Percentiles rank a stretch among this genome's conserved stretches.
Conservation (phyloP, 2,797 vertebrate species). For the Oceanodroma leucorhoa region DNA sequence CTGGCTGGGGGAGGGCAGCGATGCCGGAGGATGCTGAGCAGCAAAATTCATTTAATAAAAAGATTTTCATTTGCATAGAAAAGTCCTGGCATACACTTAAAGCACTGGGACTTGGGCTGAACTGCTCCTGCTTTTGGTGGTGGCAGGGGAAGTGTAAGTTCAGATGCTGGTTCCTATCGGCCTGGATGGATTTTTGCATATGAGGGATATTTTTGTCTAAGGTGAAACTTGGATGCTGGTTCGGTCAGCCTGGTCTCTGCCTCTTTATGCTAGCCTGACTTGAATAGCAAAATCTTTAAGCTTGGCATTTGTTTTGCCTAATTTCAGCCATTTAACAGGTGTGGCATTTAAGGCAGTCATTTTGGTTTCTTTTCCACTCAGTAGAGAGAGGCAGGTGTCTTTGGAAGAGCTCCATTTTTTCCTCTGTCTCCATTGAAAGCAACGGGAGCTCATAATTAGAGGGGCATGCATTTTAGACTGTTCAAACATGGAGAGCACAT, state of each 20-base stretch:
- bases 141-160: neutral
- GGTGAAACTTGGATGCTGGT: neutral
- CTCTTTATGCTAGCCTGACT: neutral
- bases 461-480: neutral
- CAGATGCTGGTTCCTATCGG: neutral
- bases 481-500: neutral
- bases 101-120: neutral
- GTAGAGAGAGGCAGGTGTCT: neutral
- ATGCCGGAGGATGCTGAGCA: neutral
- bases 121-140: neutral
- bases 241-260: neutral
- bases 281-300: neutral
- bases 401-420: neutral
- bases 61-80: neutral
- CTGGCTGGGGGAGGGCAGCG: neutral
- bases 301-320: neutral
- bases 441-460: neutral
- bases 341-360: neutral
- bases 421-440: neutral
- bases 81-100: neutral
- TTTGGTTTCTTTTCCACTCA: neutral
- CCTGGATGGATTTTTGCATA: neutral
- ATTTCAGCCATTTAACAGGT: slow-evolving; percentile 8
- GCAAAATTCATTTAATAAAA: neutral
- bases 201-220: neutral